Evolutionary conservation across 2,113 vertebrate genomes (phyloP).

Genomic region (Oreochromis niloticus): DNA sequence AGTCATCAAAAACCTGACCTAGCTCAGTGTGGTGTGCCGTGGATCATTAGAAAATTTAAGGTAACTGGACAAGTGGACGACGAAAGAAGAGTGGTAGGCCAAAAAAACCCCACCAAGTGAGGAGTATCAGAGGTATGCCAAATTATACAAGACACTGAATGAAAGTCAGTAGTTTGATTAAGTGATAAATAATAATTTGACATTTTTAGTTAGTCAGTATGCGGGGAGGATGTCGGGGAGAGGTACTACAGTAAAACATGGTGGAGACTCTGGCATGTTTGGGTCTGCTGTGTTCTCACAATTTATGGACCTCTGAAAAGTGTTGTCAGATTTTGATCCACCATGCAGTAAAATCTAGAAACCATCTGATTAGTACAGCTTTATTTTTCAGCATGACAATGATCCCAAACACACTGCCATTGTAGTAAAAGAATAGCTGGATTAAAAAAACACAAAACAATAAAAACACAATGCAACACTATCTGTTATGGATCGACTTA

Average conservation of each 20-base stretch:
- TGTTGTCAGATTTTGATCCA: neutral
- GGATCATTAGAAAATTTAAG: neutral
- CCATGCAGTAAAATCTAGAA: neutral
- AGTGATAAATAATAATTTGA: neutral
- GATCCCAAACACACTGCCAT: neutral
- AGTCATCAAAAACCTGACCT: neutral
- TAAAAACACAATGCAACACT: neutral
- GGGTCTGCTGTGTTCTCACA: neutral
- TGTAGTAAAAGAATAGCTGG: neutral
- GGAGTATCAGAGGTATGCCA: neutral
- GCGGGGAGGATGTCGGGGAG: neutral
- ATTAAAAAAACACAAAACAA: neutral
- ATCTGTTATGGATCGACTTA: neutral
- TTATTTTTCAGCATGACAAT: neutral
- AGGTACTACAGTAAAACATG: neutral
- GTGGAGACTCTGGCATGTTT: neutral
- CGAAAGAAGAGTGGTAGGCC: neutral
- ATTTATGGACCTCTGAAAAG: neutral
- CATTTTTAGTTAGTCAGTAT: neutral
- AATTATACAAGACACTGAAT: neutral
- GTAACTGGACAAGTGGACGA: neutral
- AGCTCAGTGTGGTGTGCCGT: fast-evolving
- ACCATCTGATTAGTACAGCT: neutral
- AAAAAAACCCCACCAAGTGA: neutral
- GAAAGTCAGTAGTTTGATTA: neutral